Evolutionary conservation across 1,140 invertebrate species (phyloP).

Genomic region (Nasonia longicornis): DNA sequence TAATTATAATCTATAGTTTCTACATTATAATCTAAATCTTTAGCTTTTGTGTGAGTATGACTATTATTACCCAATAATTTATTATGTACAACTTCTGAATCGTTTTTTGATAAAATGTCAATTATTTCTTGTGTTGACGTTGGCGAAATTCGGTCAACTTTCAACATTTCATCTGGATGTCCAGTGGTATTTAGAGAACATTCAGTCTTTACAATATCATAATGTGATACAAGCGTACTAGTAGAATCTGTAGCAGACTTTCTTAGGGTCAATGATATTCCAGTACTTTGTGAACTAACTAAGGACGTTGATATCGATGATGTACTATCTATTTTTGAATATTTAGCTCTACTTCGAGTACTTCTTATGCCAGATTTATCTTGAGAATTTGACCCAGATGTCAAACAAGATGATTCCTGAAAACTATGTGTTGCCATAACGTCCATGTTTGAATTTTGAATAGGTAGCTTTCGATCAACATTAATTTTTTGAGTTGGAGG

Average conservation of each 20-base stretch:
- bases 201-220: constrained; percentile 70
- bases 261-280: constrained; percentile 63
- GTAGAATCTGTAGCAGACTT: constrained; percentile 68
- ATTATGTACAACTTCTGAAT: constrained; percentile 12
- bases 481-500: constrained; percentile 30
- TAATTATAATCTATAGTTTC: neutral
- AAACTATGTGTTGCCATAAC: constrained; percentile 49
- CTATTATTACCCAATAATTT: neutral
- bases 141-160: constrained; percentile 59
- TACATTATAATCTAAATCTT: constrained; percentile 9
- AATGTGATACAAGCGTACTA: constrained; percentile 72
- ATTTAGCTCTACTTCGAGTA: constrained; percentile 64
- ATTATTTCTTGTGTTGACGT: constrained; percentile 66
- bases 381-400: constrained; percentile 8
- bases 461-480: neutral
- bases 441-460: constrained; percentile 31
- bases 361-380: constrained; percentile 62
- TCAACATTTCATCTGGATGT: constrained; percentile 56
- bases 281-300: constrained; percentile 58
- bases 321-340: constrained; percentile 58
- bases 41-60: neutral
- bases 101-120: constrained; percentile 64
- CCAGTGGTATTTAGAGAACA: constrained; percentile 53
- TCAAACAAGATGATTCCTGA: constrained; percentile 20
- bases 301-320: constrained; percentile 43